Percentiles rank a stretch among this genome's conserved stretches.
These are phyloP conservation scores for Pimephales promelas DNA, from an alignment of 2,113 vertebrate species.

Conservation along the genomic window DNA sequence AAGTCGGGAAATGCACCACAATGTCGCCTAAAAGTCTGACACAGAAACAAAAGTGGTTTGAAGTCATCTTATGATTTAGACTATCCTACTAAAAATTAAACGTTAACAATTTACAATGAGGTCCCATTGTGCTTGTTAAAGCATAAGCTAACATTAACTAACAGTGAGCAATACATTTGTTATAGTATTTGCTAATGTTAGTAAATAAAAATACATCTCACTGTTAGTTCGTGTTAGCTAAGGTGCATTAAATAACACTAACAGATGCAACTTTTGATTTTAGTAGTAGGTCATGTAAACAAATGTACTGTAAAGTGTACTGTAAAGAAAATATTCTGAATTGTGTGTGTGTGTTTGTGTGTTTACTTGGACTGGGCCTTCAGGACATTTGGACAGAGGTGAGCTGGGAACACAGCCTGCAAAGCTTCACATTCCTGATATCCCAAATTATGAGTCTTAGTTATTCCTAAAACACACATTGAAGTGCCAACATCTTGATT, in stretches of 20 bases:
- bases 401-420: conserved; percentile 86
- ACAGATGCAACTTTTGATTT: background rate
- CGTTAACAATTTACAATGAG: background rate
- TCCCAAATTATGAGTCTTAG: conserved; percentile 85
- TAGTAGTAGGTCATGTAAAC: background rate
- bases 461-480: conserved; percentile 77
- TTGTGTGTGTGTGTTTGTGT: background rate
- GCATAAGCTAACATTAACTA: background rate
- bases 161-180: background rate
- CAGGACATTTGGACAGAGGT: conserved; percentile 84
- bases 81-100: background rate
- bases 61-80: background rate
- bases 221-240: background rate
- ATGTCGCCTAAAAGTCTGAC: conserved; percentile 77
- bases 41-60: background rate
- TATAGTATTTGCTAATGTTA: background rate
- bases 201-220: background rate
- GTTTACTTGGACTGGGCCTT: conserved; percentile 86
- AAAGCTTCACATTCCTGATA: conserved; percentile 88
- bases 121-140: background rate
- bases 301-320: background rate
- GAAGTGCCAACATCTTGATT: conserved; percentile 13
- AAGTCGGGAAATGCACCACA: conserved; percentile 83
- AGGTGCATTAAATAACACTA: background rate
- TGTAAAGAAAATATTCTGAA: too few relatives aligned